Conservation (phyloP, 2,797 vertebrate species). For the Gobio occitaniae region DNA sequence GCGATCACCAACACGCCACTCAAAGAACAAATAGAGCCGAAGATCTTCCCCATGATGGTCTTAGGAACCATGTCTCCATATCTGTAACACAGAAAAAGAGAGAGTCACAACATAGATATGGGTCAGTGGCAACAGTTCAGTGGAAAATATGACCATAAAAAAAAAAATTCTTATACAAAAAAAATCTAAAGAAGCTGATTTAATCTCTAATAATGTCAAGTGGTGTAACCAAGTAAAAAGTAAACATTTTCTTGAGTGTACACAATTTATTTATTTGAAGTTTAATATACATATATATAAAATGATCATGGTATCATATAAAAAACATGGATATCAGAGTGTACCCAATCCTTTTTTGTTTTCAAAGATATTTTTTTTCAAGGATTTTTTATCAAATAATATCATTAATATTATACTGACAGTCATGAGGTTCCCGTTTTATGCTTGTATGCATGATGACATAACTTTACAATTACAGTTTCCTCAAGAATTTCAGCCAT, state of each 20-base stretch:
- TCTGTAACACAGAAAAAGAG: constrained; percentile 67
- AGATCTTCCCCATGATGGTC: constrained; percentile 95
- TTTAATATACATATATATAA: no score
- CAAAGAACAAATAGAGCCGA: constrained; percentile 93
- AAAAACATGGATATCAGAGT: no score
- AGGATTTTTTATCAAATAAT: no score
- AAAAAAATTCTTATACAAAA: not conserved
- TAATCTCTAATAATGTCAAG: not conserved
- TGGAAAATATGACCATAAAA: not conserved
- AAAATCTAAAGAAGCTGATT: not conserved
- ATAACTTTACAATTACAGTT: not conserved
- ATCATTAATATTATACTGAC: no score
- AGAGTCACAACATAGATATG: not conserved
- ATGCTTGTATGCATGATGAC: no score
- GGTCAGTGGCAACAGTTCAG: not conserved
- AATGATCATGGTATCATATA: no score
- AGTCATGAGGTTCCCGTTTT: no score
- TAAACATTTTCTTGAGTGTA: not conserved
- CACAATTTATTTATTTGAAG: no score
- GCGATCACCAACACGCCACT: constrained; percentile 96
- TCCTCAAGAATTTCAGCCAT: not conserved
- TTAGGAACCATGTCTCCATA: constrained; percentile 99
- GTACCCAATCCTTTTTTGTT: no score
- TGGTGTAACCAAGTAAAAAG: not conserved
- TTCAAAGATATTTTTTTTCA: no score